A percentile compares a stretch with the other conserved stretches of the same genome.
These are phyloP conservation scores for Mechanitis mazaeus DNA, from an alignment of 2,888 invertebrate species.

Conservation along the genomic window DNA sequence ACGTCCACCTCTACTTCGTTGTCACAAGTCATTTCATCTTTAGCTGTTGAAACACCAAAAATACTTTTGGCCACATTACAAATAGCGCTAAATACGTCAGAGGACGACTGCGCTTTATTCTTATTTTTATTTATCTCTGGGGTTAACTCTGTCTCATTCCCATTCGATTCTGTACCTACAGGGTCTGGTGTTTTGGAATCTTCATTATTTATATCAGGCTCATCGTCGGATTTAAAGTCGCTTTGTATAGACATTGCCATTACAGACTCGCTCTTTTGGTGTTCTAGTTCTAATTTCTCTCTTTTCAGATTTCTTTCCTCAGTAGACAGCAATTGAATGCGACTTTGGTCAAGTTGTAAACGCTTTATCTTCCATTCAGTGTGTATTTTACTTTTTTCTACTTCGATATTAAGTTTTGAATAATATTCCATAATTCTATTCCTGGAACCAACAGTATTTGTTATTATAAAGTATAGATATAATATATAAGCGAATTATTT, in stretches of 20 bases:
- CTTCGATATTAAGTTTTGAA: constrained; percentile 77
- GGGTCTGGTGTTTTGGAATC: constrained; percentile 27
- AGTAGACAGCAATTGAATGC: constrained; percentile 66
- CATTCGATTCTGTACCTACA: constrained; percentile 16
- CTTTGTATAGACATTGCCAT: constrained; percentile 61
- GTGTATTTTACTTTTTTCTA: constrained; percentile 74
- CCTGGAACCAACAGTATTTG: constrained; percentile 49
- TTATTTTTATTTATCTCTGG: constrained; percentile 36
- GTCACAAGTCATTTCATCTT: constrained; percentile 44
- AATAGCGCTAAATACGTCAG: constrained; percentile 52
- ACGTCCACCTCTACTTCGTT: constrained; percentile 53
- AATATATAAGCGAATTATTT: no score
- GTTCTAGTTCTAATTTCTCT: constrained; percentile 70
- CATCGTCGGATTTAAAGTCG: constrained; percentile 44
- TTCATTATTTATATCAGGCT: constrained; percentile 27
- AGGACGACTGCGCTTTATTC: constrained; percentile 40
- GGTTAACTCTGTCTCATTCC: constrained; percentile 15
- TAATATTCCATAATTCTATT: constrained; percentile 79
- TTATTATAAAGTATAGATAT: background rate
- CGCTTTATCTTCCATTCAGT: constrained; percentile 77
- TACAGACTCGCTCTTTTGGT: constrained; percentile 55
- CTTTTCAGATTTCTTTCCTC: constrained; percentile 74
- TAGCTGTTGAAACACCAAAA: constrained; percentile 45
- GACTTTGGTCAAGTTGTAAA: constrained; percentile 60
- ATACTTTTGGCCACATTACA: constrained; percentile 60